Conservation (phyloP, 2,888 invertebrate species). For the Stegophylla sp. region DNA sequence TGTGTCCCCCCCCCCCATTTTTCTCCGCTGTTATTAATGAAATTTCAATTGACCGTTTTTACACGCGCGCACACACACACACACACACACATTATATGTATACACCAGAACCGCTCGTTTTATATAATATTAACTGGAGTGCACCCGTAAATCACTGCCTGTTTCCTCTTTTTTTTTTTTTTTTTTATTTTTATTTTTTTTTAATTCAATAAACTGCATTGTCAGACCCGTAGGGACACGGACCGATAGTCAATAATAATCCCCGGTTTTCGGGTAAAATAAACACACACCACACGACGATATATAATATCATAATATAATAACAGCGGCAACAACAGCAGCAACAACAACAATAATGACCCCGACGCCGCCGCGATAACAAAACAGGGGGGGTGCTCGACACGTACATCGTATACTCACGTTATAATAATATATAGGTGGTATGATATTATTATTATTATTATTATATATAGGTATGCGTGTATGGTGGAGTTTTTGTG, state of each 20-base stretch:
- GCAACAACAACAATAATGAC: slow-evolving; percentile 46
- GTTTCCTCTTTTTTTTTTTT: not conserved
- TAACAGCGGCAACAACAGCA: not conserved
- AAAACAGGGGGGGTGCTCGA: slow-evolving; percentile 39
- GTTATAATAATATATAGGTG: not conserved
- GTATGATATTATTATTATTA: not conserved
- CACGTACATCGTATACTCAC: slow-evolving; percentile 16
- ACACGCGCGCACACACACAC: not conserved
- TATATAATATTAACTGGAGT: too few species aligned
- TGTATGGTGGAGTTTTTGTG: slow-evolving; percentile 7
- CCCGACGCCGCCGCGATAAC: slow-evolving; percentile 29
- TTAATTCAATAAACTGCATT: slow-evolving; percentile 40
- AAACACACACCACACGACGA: slow-evolving; percentile 31
- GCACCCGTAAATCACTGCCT: slow-evolving; percentile 31
- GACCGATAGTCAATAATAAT: slow-evolving; percentile 59
- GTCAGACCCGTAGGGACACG: slow-evolving; percentile 49
- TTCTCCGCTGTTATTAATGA: slow-evolving; percentile 34
- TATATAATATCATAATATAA: slow-evolving; percentile 51
- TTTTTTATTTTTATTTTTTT: not conserved
- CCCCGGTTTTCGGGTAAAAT: slow-evolving; percentile 52
- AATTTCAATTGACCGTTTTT: slow-evolving; percentile 54
- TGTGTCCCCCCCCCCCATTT: not conserved
- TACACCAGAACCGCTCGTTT: not conserved
- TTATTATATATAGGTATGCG: not conserved
- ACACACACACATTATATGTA: not conserved